Base-by-base conservation (phyloP, 2,888 invertebrate genomes). In the Empis livida region DNA sequence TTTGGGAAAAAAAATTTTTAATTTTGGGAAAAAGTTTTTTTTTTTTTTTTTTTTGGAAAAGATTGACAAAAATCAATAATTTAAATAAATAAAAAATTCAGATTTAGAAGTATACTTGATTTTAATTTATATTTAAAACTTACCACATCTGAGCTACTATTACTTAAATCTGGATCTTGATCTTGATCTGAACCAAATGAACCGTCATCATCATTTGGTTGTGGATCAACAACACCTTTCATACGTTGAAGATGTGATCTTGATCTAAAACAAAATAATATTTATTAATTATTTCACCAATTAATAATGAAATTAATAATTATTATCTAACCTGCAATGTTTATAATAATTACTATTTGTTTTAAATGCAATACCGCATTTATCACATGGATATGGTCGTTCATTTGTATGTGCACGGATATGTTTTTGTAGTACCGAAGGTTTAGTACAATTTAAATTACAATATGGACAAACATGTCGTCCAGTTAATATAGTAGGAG, bases 311-410 rank as follows among this genome's bases (percentile, higher is more conserved):
- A 43, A 42, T 27, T 11, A 38, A 43, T 5, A 15, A 31, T 5
- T 16, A 16, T 10, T 10, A 37, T 31, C 50, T 56, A 49, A 75
- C 62, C 79, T 73, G 67, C 85, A 81, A 70, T 92, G 92, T 68
- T 93, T 93, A 67, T 90, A 92, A 55, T 92, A 76, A 70, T 93
- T 93, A 59, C 91, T 91, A 68, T 89, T 88, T 17, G 93, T 93
- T 71, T 93, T 93, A 72, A 93, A 93, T 59, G 90, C 86, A 71
- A 92, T 88, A 55, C 89, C 89, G 69, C 92, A 93, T 55, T 84
- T 82, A 59, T 78, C 74, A 71, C 92, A 93, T 27, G 92, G 92
- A 72, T 83, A 93, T 49, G 92, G 92, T 59, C 92, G 76, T 71
- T 93, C 92, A 65, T 91, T 90, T 42, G 93, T 92, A 70, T 93